Conservation (phyloP, 2,797 vertebrate species). For the Steatocranus sp. region DNA sequence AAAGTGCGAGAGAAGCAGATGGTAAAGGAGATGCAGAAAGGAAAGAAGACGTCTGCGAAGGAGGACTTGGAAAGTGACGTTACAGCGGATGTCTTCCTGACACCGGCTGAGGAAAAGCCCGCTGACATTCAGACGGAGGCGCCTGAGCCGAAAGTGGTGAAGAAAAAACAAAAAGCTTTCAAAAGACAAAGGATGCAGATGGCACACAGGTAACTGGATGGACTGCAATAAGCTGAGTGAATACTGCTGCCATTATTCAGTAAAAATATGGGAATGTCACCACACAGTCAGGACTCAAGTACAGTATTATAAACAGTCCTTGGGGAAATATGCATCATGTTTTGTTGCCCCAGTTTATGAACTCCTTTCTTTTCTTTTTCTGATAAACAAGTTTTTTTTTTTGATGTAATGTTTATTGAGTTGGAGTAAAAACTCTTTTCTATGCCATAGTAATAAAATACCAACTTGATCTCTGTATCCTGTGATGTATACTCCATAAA, state of each 20-base stretch:
- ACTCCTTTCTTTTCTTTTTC: background rate
- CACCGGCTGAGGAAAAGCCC: slow-evolving; percentile 79
- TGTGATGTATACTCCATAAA: background rate
- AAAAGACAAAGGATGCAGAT: slow-evolving; percentile 82
- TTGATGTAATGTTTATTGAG: background rate
- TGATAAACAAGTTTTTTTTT: background rate
- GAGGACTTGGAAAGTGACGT: slow-evolving; percentile 76
- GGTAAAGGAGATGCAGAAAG: slow-evolving; percentile 85
- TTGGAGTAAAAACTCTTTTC: slow-evolving; percentile 5
- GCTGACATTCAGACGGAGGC: slow-evolving; percentile 78
- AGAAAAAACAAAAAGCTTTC: slow-evolving; percentile 81
- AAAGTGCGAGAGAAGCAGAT: slow-evolving; percentile 87
- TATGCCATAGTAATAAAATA: slow-evolving; percentile 34
- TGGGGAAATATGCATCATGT: background rate
- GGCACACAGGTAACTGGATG: slow-evolving; percentile 46
- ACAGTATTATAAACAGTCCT: background rate
- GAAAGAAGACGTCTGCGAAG: slow-evolving; percentile 76
- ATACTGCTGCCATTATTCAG: background rate
- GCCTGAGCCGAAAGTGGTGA: slow-evolving; percentile 70
- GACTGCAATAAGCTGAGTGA: background rate
- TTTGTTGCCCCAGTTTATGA: background rate
- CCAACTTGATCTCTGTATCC: background rate
- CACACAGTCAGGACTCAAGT: background rate
- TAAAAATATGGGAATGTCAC: background rate
- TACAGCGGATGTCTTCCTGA: slow-evolving; percentile 86